Conservation (phyloP, 2,113 vertebrate species). For the Notechis scutatus region DNA sequence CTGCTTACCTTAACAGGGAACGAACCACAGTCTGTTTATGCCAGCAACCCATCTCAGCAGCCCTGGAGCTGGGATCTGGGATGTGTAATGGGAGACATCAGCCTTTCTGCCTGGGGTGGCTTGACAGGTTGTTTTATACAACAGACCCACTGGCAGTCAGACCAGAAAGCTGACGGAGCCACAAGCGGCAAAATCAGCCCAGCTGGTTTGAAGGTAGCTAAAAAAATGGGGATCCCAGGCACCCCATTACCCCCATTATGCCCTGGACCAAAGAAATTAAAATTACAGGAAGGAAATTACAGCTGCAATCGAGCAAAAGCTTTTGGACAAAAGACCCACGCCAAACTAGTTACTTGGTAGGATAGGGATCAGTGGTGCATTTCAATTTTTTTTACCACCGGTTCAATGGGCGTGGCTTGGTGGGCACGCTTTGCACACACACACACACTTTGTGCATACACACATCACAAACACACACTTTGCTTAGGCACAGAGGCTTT, state of each 20-base stretch:
- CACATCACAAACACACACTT: too few species aligned
- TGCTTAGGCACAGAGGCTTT: too few species aligned
- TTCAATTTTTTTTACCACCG: too few species aligned
- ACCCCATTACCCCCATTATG: not conserved
- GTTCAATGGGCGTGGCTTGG: too few species aligned
- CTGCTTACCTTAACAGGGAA: conserved; percentile 34
- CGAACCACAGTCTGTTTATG: conserved; percentile 15
- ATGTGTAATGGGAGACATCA: conserved; percentile 20
- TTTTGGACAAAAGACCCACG: not conserved
- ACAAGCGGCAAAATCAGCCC: not conserved
- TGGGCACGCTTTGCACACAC: too few species aligned
- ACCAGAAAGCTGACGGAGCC: not conserved
- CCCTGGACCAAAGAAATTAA: not conserved
- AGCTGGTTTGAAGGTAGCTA: not conserved
- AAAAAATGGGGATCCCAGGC: not conserved
- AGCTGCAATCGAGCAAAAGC: not conserved
- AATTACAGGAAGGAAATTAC: not conserved
- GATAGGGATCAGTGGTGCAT: not conserved
- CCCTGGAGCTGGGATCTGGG: conserved; percentile 23
- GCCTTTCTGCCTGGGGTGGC: conserved; percentile 10
- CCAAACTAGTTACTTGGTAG: not conserved
- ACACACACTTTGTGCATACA: too few species aligned
- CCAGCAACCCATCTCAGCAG: not conserved
- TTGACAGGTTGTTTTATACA: conserved; percentile 36
- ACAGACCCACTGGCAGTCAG: not conserved